phyloP scores from a whole-genome alignment of 1,140 invertebrate genomes.

The Anastrepha ludens region DNA sequence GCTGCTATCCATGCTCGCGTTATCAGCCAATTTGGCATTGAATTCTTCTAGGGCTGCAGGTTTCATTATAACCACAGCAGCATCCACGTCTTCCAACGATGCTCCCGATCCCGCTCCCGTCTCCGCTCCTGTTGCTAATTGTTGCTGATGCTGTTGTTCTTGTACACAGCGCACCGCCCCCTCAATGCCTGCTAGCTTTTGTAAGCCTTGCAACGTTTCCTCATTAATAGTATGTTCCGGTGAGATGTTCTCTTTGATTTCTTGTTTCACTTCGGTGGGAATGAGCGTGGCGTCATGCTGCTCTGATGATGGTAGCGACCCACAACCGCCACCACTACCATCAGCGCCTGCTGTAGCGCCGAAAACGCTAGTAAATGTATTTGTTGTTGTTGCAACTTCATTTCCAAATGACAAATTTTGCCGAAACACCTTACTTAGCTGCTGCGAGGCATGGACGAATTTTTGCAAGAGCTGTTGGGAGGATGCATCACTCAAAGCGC shows the following conservation, averaged over 20 bases:
- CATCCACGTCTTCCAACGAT: neutral
- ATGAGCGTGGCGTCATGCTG: slow-evolving; percentile 64
- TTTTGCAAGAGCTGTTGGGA: slow-evolving; percentile 52
- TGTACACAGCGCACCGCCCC: slow-evolving; percentile 57
- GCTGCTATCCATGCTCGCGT: neutral
- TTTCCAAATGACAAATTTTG: slow-evolving; percentile 70
- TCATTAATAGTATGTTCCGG: slow-evolving; percentile 73
- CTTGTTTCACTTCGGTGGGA: slow-evolving; percentile 67
- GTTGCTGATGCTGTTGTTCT: slow-evolving; percentile 57
- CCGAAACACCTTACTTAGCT: slow-evolving; percentile 68
- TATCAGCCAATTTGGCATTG: neutral
- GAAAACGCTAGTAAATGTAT: neutral
- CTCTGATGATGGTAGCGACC: slow-evolving; percentile 57
- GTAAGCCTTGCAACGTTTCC: slow-evolving; percentile 68
- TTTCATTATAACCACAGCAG: neutral
- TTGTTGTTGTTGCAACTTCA: slow-evolving; percentile 55
- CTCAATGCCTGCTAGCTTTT: slow-evolving; percentile 62
- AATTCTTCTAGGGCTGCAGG: neutral
- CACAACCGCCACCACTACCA: slow-evolving; percentile 38
- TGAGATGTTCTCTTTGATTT: slow-evolving; percentile 73
- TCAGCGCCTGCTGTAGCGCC: neutral
- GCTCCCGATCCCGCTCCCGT: neutral
- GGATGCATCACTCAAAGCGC: slow-evolving; percentile 54
- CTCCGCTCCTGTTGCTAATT: neutral
- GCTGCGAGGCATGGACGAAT: slow-evolving; percentile 64